phyloP scores from a whole-genome alignment of 2,797 vertebrate species.

The Pseudotriccus pelzelni region DNA sequence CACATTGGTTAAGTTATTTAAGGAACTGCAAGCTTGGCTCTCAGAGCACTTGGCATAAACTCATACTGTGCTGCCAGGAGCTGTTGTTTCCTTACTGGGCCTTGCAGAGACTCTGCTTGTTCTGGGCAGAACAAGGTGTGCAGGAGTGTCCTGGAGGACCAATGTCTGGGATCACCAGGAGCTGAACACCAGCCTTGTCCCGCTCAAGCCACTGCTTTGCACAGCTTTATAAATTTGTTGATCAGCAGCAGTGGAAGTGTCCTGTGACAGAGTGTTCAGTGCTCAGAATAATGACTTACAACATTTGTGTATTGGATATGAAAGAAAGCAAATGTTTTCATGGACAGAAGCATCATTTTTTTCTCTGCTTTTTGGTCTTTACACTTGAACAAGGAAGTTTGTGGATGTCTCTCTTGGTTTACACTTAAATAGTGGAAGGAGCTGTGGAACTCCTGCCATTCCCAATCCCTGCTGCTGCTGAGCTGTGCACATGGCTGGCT shows the following conservation, averaged over 20 bases:
- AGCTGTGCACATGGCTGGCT: neutral
- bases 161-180: accelerated
- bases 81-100: neutral
- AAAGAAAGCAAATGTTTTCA: neutral
- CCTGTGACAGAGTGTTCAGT: neutral
- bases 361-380: neutral
- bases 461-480: neutral
- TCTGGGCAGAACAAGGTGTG: neutral
- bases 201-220: neutral
- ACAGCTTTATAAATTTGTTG: neutral
- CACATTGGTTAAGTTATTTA: neutral
- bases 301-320: neutral
- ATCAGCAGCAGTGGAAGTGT: neutral
- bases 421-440: neutral
- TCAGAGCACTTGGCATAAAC: neutral
- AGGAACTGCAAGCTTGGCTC: neutral
- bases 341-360: neutral
- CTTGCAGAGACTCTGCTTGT: neutral
- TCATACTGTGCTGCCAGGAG: neutral
- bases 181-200: neutral
- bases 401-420: neutral
- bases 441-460: neutral
- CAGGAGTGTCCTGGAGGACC: neutral
- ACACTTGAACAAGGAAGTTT: neutral
- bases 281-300: neutral